These are phyloP conservation scores for Muntiacus reevesi DNA, from an alignment of 2,113 vertebrate species.

Conservation along the genomic window DNA sequence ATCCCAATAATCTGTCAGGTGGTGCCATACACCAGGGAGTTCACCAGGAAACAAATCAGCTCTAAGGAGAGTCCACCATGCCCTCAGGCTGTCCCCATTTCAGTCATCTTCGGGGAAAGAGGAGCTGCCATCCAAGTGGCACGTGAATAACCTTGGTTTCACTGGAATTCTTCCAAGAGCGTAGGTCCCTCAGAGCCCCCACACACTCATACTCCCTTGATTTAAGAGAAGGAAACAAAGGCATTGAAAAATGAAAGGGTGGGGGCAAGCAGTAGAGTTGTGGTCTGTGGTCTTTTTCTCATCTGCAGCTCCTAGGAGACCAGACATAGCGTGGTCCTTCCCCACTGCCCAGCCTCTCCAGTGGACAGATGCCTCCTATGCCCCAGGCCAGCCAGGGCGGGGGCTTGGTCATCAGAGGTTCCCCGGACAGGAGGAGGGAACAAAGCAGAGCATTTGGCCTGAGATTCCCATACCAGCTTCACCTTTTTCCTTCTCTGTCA, in stretches of 20 bases:
- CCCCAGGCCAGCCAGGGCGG: not conserved
- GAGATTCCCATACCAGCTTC: not conserved
- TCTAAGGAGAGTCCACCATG: not conserved
- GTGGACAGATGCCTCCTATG: not conserved
- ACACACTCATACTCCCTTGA: not conserved
- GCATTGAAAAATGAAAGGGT: not conserved
- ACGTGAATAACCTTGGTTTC: not conserved
- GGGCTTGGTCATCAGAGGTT: not conserved
- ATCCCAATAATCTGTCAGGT: not conserved
- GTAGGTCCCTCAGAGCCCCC: not conserved
- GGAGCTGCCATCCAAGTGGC: not conserved
- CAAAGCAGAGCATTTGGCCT: not conserved
- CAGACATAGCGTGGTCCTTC: fast-evolving
- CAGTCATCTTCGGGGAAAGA: not conserved
- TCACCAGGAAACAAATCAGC: not conserved
- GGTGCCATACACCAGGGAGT: not conserved
- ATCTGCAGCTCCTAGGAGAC: not conserved
- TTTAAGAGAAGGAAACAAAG: not conserved
- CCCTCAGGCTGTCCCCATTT: fast-evolving
- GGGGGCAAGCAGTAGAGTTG: not conserved
- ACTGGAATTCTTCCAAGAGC: not conserved
- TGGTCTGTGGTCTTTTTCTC: not conserved
- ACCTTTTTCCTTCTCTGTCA: not conserved
- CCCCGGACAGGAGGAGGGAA: not conserved
- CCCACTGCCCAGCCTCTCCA: fast-evolving